These are phyloP conservation scores for Trematocara unimaculatum DNA, from an alignment of 2,113 vertebrate genomes.

Conservation along the genomic window DNA sequence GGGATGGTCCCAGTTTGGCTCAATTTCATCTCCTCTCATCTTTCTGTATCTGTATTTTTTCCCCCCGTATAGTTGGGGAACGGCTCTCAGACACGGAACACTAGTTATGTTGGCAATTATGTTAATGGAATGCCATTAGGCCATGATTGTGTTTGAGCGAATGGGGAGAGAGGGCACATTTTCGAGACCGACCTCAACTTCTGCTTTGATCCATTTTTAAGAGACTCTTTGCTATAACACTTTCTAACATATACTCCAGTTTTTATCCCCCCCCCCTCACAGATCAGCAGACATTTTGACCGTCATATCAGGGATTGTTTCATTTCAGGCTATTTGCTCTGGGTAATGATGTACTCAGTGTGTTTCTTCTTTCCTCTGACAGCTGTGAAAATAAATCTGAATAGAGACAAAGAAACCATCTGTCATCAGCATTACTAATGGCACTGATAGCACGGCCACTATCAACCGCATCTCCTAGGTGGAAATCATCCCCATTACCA, in stretches of 20 bases:
- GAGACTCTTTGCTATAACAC: slow-evolving; percentile 80
- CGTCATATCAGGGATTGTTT: slow-evolving; percentile 38
- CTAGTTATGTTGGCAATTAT: slow-evolving; percentile 98
- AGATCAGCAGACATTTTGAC: slow-evolving; percentile 28
- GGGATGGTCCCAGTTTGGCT: slow-evolving; percentile 63
- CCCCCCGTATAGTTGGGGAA: slow-evolving; percentile 77
- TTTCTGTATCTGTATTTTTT: slow-evolving; percentile 44
- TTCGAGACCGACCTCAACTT: slow-evolving; percentile 81
- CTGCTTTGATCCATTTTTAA: slow-evolving; percentile 82
- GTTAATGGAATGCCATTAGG: slow-evolving; percentile 99
- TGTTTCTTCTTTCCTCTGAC: slow-evolving; percentile 37
- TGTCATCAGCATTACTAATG: slow-evolving; percentile 66
- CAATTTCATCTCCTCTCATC: slow-evolving; percentile 52
- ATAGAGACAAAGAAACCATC: slow-evolving; percentile 65
- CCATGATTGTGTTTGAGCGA: slow-evolving; percentile 98
- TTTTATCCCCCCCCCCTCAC: background rate
- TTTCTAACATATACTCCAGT: slow-evolving; percentile 32
- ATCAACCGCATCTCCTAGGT: slow-evolving; percentile 64
- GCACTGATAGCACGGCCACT: slow-evolving; percentile 58
- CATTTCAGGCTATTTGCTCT: slow-evolving; percentile 27
- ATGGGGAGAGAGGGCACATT: slow-evolving; percentile 88
- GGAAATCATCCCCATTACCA: slow-evolving; percentile 70
- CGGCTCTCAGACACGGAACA: slow-evolving; percentile 93
- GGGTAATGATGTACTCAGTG: slow-evolving; percentile 49
- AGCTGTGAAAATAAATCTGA: slow-evolving; percentile 61